Base-by-base conservation (phyloP, 2,888 invertebrate species). In the Drosophila mayaguana region DNA sequence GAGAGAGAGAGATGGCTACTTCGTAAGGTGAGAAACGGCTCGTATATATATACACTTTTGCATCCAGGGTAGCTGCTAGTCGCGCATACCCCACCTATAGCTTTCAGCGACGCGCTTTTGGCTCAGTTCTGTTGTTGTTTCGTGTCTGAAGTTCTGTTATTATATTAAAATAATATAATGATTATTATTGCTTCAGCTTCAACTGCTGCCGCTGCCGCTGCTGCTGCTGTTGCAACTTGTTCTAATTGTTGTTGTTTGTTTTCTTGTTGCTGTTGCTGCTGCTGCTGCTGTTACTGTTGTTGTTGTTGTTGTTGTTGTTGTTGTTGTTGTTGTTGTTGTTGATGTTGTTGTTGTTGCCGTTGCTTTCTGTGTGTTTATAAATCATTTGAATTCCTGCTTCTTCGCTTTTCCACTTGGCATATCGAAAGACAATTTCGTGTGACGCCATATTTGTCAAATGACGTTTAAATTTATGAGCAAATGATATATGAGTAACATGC, bases 381-480 rank as follows among this genome's bases (percentile, higher is more conserved):
- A 80, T 81, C 75, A 78, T 78, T 72, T 63, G 54, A 81, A 75
- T 80, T 72, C 68, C 65, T 50, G 32, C 20, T 50, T 57, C 50
- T 71, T 73, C 67, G 60, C 34, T 68, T 51, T 63, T 65, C 48
- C 56, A 56, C 68, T 72, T 61, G 54, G 36, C 72, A 51, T 62
- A 59, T 70, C 45, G 80, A 75, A 74, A 77, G 75, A 72, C 83
- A 86, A 50, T 83, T 86, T 83, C 75, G 78, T 81, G 69, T 83
- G 80, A 83, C 84, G 87, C 79, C 79, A 81, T 81, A 83, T 83
- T 87, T 83, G 79, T 87, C 84, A 83, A 87, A 83, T 81, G 81
- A 87, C 87, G 81, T 87, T 87, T 83, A 83, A 83, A 87, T 81
- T 85, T 81, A 87, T 79, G 83, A 63, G 46, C 72, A 72, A 75